Base-by-base conservation (phyloP, 2,797 vertebrate genomes). In the Taenioides sp. region DNA sequence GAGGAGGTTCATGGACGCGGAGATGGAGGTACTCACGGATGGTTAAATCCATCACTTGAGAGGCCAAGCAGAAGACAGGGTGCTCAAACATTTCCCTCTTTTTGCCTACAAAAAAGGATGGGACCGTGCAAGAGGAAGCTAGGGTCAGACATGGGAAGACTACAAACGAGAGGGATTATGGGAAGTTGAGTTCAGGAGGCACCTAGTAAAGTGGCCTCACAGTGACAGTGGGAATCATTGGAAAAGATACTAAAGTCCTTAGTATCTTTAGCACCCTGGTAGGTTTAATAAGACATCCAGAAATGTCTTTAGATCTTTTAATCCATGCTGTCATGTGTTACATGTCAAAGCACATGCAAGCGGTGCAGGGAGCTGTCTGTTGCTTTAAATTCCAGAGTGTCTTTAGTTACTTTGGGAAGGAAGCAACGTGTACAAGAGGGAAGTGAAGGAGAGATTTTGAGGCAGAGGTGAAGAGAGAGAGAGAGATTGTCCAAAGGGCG, bases 11-110 rank as follows among this genome's bases (percentile, higher is more conserved):
- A 94, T 94, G 91, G 94, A 95, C 94, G 93, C 94, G 94, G 93
- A 93, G 95, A 93, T 95, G 93, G 93, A 95, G 94, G 96, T 99
- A 99, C 98, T 99, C 98, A 99, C 98, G 98, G 98, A 99, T 99
- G 98, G 98, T 99, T 99, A 99, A 99, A 99, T 99, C 97, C 98
- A 99, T 99, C 98, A 99, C 98, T 99, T 99, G 98, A 96, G 98
- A 98, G 95, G 98, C 98, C 98, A 99, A 99, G 98, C 97, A 99
- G 98, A 96, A 99, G 98, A 99, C 97, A 98, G 98, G 98, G 96
- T 99, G 97, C 95, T 99, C 98, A 99, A 94, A 99, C 97, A 99
- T 99, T 98, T 99, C 98, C 96, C 98, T 99, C 97, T 97, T 99
- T 99, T 98, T 98, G 92, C 98, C 98, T 99, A 97, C 94, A 98